These are phyloP conservation scores for Malurus splendens DNA, from an alignment of 2,797 vertebrate genomes.

Conservation along the genomic window DNA sequence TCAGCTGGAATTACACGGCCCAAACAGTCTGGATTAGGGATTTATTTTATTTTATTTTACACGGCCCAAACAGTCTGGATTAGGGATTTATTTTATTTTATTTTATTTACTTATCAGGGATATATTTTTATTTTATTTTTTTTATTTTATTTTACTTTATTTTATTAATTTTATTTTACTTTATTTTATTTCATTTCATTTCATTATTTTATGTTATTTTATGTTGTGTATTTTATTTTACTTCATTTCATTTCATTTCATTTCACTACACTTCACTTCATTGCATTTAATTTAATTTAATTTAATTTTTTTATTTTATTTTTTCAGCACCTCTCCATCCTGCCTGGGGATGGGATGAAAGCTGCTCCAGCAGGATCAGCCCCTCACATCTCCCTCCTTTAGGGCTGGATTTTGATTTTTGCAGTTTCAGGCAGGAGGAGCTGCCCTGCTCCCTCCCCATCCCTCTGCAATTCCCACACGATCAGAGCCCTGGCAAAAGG, in stretches of 20 bases:
- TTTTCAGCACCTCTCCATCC: accelerated
- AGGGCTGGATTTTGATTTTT: not conserved
- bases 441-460: not conserved
- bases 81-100: not conserved
- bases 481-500: not conserved
- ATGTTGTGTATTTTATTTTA: too few relatives aligned
- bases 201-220: too few relatives aligned
- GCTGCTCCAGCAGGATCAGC: not conserved
- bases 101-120: not conserved
- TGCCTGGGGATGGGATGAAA: not conserved
- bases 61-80: not conserved
- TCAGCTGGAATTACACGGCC: not conserved
- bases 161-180: too few relatives aligned
- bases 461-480: not conserved
- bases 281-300: too few relatives aligned
- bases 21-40: not conserved
- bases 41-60: not conserved
- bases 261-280: too few relatives aligned
- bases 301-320: too few relatives aligned
- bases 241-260: too few relatives aligned
- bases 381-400: not conserved
- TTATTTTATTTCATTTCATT: too few relatives aligned
- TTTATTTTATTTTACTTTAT: too few relatives aligned
- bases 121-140: too few relatives aligned
- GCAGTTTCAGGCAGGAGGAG: not conserved